A percentile compares a stretch with the other conserved stretches of the same genome.
Conservation (phyloP, 2,113 vertebrate species). For the Zosterops japonicus region DNA sequence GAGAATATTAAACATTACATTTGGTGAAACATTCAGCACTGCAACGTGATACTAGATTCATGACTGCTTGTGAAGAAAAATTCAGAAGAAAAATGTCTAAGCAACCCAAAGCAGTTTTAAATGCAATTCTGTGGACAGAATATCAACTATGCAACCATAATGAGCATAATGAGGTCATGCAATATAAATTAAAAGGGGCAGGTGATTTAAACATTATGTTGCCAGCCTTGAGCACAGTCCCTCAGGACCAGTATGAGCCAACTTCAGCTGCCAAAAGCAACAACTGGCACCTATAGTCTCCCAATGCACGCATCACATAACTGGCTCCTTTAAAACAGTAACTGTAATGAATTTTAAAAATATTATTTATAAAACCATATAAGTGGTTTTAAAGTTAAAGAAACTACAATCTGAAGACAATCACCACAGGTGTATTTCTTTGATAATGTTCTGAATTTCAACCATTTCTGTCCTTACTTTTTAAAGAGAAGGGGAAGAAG, state of each 20-base stretch:
- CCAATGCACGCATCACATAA: background rate
- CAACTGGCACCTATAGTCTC: background rate
- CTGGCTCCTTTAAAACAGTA: background rate
- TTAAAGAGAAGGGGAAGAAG: constrained; percentile 25
- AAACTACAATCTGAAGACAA: constrained; percentile 17
- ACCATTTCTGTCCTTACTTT: constrained; percentile 38
- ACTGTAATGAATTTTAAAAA: constrained; percentile 25
- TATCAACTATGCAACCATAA: background rate
- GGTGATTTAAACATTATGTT: background rate
- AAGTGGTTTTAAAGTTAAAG: constrained; percentile 48
- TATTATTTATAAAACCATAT: constrained; percentile 41
- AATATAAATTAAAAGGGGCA: background rate
- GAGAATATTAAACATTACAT: background rate
- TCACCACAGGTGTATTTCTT: constrained; percentile 32
- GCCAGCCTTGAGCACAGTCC: background rate
- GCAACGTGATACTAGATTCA: background rate
- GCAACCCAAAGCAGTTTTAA: background rate
- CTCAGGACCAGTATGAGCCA: background rate
- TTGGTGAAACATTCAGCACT: constrained; percentile 4
- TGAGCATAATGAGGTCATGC: background rate
- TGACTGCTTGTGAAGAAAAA: background rate
- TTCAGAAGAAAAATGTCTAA: background rate
- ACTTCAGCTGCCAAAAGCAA: background rate
- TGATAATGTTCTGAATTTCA: constrained; percentile 45
- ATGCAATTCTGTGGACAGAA: background rate